Conservation (phyloP, 2,888 invertebrate species). For the Andrena haemorrhoa region DNA sequence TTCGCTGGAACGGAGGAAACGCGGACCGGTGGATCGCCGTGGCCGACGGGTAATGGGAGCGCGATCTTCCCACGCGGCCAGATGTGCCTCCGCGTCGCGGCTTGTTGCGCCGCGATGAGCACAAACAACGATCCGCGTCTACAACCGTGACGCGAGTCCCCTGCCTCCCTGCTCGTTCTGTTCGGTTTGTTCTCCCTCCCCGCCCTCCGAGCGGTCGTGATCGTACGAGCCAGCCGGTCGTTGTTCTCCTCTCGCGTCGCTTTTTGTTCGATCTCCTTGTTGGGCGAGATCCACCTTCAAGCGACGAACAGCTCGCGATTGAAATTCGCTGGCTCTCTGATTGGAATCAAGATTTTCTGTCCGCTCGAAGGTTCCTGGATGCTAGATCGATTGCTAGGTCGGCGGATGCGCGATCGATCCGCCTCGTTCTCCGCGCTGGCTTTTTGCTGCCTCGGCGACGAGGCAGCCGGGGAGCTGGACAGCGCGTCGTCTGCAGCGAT, state of each 20-base stretch:
- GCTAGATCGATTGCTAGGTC: not conserved
- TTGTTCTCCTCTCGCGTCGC: conserved; percentile 38
- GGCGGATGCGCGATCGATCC: not conserved
- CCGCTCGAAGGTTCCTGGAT: not conserved
- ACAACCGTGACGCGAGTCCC: conserved; percentile 30
- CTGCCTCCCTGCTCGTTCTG: conserved; percentile 29
- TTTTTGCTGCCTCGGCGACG: no score
- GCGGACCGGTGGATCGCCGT: conserved; percentile 42
- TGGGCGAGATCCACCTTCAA: conserved; percentile 1
- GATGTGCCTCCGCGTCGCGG: conserved; percentile 65
- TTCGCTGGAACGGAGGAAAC: conserved; percentile 69
- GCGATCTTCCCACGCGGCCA: conserved; percentile 82
- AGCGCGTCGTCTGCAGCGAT: no score
- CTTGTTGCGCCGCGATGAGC: conserved; percentile 47
- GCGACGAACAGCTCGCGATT: conserved; percentile 19
- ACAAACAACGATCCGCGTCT: conserved; percentile 47
- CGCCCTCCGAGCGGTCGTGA: not conserved
- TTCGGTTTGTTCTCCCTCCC: conserved; percentile 3
- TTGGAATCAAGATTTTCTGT: conserved; percentile 4
- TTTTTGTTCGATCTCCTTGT: conserved; percentile 29
- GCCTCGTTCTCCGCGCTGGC: no score
- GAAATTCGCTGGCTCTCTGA: conserved; percentile 31
- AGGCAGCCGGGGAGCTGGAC: no score
- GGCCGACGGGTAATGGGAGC: conserved; percentile 76
- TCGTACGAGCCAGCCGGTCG: conserved; percentile 21